phyloP scores from a whole-genome alignment of 2,888 invertebrate genomes.

The Ctena decussata region DNA sequence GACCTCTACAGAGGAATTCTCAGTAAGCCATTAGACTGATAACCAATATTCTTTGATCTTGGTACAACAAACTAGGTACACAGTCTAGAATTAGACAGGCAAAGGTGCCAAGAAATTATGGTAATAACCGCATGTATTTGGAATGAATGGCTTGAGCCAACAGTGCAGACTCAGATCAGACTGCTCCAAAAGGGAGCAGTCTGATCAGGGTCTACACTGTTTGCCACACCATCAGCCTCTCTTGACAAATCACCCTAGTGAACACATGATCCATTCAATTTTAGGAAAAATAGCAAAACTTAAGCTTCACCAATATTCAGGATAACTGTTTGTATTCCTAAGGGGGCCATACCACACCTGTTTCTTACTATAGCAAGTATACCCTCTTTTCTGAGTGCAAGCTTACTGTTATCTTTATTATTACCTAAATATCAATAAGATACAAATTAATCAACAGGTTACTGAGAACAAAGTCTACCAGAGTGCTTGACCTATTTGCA shows the following conservation, averaged over 20 bases:
- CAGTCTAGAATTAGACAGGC: neutral
- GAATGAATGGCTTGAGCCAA: no score
- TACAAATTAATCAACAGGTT: neutral
- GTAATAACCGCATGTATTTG: no score
- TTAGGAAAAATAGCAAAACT: no score
- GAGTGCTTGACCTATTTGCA: neutral
- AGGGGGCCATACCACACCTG: neutral
- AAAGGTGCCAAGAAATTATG: neutral
- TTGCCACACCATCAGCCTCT: no score
- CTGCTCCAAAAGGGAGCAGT: no score
- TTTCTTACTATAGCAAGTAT: neutral
- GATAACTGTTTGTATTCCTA: no score
- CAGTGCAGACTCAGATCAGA: no score
- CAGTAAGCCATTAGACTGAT: constrained; percentile 13
- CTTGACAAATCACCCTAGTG: no score
- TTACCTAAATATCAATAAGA: neutral
- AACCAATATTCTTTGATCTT: constrained; percentile 12
- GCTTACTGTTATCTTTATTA: neutral
- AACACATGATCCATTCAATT: no score
- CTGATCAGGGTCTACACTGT: no score
- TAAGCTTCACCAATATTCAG: no score
- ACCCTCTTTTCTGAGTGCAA: neutral
- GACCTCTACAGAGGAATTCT: neutral
- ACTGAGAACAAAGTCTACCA: neutral
- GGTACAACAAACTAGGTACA: neutral